These are phyloP conservation scores for Spheniscus mendiculus DNA, from an alignment of 2,113 vertebrate species.

Conservation along the genomic window DNA sequence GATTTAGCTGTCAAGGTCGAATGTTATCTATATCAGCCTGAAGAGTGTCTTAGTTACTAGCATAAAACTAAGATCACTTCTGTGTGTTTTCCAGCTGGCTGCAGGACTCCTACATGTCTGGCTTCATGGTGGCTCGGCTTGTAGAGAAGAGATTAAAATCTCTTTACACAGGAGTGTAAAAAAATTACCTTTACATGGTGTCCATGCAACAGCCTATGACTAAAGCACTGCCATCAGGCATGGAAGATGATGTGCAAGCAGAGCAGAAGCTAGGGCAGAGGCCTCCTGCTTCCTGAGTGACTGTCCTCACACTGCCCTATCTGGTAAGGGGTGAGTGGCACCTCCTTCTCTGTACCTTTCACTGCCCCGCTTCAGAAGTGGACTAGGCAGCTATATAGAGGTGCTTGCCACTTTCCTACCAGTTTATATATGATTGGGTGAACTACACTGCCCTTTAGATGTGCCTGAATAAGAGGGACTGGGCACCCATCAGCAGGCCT, in stretches of 20 bases:
- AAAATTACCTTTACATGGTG: not conserved
- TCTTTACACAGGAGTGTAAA: not conserved
- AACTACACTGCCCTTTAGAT: not conserved
- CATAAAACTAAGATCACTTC: not conserved
- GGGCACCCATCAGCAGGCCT: not conserved
- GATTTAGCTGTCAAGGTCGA: not conserved
- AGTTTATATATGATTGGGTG: not conserved
- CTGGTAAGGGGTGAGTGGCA: not conserved
- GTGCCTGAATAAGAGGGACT: not conserved
- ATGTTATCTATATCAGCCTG: not conserved
- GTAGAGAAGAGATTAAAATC: not conserved
- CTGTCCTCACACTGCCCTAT: not conserved
- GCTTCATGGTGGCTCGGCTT: not conserved
- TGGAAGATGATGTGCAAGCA: not conserved
- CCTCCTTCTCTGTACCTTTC: not conserved
- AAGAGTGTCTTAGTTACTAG: not conserved
- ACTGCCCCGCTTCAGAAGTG: not conserved
- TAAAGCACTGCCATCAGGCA: not conserved
- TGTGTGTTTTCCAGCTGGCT: not conserved
- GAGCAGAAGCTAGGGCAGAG: not conserved
- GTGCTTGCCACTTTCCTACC: not conserved
- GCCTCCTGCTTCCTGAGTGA: not conserved
- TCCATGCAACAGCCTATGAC: not conserved
- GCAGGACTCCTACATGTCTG: not conserved
- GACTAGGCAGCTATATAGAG: not conserved